Conservation (phyloP, 2,113 vertebrate species). For the Cottus gobio region DNA sequence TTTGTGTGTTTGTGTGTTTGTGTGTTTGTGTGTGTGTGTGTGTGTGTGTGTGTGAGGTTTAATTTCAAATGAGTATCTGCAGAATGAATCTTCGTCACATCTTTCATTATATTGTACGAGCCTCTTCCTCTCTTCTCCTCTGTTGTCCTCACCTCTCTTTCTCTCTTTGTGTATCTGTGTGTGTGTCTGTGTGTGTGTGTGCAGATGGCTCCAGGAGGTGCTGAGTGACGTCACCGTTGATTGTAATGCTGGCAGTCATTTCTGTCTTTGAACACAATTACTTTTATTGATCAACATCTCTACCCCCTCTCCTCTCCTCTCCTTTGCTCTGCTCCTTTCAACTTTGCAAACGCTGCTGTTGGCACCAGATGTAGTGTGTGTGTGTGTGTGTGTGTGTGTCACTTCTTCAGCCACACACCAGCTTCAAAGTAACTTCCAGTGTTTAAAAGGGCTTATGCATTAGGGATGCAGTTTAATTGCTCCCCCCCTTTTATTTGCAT, state of each 20-base stretch:
- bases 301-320: slow-evolving; percentile 36
- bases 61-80: slow-evolving; percentile 1
- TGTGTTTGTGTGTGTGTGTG: neutral
- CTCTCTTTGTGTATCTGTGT: neutral
- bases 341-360: slow-evolving; percentile 57
- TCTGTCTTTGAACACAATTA: slow-evolving; percentile 67
- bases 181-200: neutral
- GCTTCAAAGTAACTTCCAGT: slow-evolving; percentile 10
- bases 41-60: neutral
- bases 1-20: neutral
- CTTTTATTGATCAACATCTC: slow-evolving; percentile 67
- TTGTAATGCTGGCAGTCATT: slow-evolving; percentile 57
- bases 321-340: slow-evolving; percentile 36
- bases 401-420: neutral
- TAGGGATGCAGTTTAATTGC: neutral
- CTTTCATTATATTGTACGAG: slow-evolving; percentile 11
- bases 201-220: neutral
- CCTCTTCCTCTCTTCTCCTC: neutral
- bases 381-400: slow-evolving; percentile 3
- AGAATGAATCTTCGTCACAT: slow-evolving; percentile 39
- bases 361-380: slow-evolving; percentile 16
- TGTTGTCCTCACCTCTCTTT: neutral
- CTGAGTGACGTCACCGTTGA: slow-evolving; percentile 46
- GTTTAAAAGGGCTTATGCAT: neutral
- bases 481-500: slow-evolving; percentile 5